These are phyloP conservation scores for Acrocephalus kingi DNA, from an alignment of 2,113 vertebrate species.

Conservation along the genomic window DNA sequence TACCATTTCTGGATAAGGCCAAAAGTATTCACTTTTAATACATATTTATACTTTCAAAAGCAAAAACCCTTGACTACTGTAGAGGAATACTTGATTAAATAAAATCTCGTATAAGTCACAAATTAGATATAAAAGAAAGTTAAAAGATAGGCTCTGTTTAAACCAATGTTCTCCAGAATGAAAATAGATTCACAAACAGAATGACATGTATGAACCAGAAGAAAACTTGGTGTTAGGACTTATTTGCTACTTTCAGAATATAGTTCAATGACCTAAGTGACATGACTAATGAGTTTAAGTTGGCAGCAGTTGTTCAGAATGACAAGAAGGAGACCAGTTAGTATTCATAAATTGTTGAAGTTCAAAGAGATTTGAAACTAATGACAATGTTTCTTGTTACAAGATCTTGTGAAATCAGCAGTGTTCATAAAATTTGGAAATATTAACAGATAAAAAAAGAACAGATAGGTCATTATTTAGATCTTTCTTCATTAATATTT, in stretches of 20 bases:
- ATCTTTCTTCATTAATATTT: neutral
- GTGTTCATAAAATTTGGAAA: neutral
- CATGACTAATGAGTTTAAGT: neutral
- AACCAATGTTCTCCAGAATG: neutral
- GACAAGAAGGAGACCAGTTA: neutral
- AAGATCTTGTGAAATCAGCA: neutral
- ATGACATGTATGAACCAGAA: neutral
- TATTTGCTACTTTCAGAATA: neutral
- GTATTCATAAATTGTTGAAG: neutral
- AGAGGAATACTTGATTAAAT: neutral
- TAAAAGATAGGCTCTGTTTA: neutral
- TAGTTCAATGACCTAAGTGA: neutral
- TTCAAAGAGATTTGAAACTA: neutral
- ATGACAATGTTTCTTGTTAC: neutral
- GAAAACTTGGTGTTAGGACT: neutral
- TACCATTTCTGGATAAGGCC: neutral
- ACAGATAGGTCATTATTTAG: neutral
- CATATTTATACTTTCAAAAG: neutral
- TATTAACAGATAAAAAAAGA: neutral
- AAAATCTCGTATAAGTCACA: fast-evolving
- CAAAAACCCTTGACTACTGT: neutral
- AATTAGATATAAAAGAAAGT: neutral
- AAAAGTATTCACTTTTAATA: neutral
- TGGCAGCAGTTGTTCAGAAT: neutral
- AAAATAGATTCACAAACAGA: neutral